Evolutionary conservation across 2,888 invertebrate species (phyloP), one percentile per base, ranked within the genome.

Genomic region (Xestobium rufovillosum): DNA sequence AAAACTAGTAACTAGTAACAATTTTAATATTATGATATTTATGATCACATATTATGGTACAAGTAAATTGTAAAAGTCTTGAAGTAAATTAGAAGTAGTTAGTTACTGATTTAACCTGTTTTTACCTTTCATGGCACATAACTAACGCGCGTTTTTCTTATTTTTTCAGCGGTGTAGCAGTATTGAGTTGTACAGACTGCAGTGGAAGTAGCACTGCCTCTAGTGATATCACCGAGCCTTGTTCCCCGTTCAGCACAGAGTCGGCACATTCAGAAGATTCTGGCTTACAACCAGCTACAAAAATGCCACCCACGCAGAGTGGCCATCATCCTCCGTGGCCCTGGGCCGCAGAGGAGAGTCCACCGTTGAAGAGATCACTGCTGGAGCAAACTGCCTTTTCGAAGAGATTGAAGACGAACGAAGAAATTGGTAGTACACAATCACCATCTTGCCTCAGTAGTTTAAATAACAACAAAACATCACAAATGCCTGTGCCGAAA

Each of bases 171-270:
- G 88, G 89, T 52, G 87, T 88, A 59, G 87, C 83, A 61, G 79
- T 80, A 60, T 68, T 82, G 61, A 83, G 83, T 69, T 79, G 82
- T 58, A 75, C 80, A 43, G 83, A 83, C 54, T 83, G 78, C 65
- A 72, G 73, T 56, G 70, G 69, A 40, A 71, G 70, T 53, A 70
- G 69, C 49, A 66, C 64, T 47, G 63, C 71, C 63, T 73, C 64
- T 53, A 87, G 86, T 68, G 88, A 87, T 69, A 83, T 86, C 66
- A 85, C 86, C 53, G 87, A 87, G 66, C 87, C 87, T 38, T 83
- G 84, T 47, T 87, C 87, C 41, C 88, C 88, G 52, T 83, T 80
- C 67, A 86, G 83, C 66, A 80, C 82, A 49, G 70, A 72, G 56
- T 72, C 76, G 48, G 61, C 61, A 53, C 64, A 66, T 49, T 64